A percentile compares a stretch with the other conserved stretches of the same genome.
These are phyloP conservation scores for Nephotettix cincticeps DNA, from an alignment of 1,140 invertebrate species.

Conservation along the genomic window DNA sequence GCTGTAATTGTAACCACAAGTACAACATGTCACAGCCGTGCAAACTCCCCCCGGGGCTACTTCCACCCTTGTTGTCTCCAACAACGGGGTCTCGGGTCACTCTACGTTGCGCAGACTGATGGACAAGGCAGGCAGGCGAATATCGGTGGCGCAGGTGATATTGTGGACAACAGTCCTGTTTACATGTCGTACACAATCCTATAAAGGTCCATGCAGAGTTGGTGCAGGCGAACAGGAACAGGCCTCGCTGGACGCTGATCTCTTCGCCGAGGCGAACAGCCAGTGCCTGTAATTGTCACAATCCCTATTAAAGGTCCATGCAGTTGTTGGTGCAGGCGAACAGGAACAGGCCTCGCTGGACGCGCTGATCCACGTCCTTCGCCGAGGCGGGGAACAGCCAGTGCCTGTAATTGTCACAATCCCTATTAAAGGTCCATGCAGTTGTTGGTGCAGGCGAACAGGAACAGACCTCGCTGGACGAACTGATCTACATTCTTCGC, in stretches of 20 bases:
- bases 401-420: slow-evolving; percentile 64
- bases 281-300: slow-evolving; percentile 63
- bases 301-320: slow-evolving; percentile 64
- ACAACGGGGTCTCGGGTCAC: slow-evolving; percentile 25
- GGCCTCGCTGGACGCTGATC: slow-evolving; percentile 73
- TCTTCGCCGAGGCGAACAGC: slow-evolving; percentile 75
- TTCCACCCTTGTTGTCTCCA: background rate
- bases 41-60: background rate
- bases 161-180: too few species aligned
- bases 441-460: too few species aligned
- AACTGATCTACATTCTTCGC: slow-evolving; percentile 77
- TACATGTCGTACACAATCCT: too few species aligned
- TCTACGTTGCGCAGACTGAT: slow-evolving; percentile 35
- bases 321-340: too few species aligned
- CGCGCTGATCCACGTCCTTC: slow-evolving; percentile 66
- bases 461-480: too few species aligned
- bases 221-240: slow-evolving; percentile 92
- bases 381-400: slow-evolving; percentile 76
- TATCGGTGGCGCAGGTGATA: slow-evolving; percentile 38
- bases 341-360: slow-evolving; percentile 82
- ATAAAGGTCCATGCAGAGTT: slow-evolving; percentile 95
- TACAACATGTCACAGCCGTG: background rate
- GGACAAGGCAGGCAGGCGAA: slow-evolving; percentile 35
- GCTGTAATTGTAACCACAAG: background rate
- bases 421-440: slow-evolving; percentile 74